Evolutionary conservation across 2,113 vertebrate species (phyloP).

Genomic region (Erythrocercus mccallii): DNA sequence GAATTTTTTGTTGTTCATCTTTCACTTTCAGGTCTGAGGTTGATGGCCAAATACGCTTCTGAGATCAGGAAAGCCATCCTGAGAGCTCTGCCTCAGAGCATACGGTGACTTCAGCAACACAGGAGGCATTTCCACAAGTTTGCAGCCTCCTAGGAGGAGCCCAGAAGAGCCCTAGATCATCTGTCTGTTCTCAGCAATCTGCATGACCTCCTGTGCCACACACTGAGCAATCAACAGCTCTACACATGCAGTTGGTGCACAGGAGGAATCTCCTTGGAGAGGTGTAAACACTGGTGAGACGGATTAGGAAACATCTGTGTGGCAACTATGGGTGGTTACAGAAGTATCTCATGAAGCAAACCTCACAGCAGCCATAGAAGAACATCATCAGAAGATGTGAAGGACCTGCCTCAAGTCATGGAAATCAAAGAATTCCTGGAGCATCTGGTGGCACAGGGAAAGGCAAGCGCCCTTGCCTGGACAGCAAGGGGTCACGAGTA

Average conservation of each 20-base stretch:
- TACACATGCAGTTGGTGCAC: rapidly evolving
- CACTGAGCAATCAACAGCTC: neutral
- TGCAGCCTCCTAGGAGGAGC: neutral
- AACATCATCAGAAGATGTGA: neutral
- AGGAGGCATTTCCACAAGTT: neutral
- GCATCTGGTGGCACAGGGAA: constrained; percentile 6
- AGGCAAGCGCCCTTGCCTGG: neutral
- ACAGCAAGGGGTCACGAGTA: constrained; percentile 63
- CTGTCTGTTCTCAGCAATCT: neutral
- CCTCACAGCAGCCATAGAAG: neutral
- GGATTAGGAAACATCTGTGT: neutral
- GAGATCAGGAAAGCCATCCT: neutral
- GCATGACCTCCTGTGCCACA: neutral
- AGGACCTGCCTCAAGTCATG: neutral
- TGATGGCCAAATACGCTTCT: neutral
- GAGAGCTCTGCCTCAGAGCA: neutral
- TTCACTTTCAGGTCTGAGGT: neutral
- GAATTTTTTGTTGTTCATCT: neutral
- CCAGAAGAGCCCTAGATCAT: neutral
- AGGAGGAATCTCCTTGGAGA: neutral
- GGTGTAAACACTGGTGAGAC: neutral
- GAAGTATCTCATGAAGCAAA: neutral
- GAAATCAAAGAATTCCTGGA: neutral
- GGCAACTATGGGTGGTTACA: neutral
- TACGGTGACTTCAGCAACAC: neutral